Conservation (phyloP, 2,113 vertebrate species). For the Toxotes chatareus region DNA sequence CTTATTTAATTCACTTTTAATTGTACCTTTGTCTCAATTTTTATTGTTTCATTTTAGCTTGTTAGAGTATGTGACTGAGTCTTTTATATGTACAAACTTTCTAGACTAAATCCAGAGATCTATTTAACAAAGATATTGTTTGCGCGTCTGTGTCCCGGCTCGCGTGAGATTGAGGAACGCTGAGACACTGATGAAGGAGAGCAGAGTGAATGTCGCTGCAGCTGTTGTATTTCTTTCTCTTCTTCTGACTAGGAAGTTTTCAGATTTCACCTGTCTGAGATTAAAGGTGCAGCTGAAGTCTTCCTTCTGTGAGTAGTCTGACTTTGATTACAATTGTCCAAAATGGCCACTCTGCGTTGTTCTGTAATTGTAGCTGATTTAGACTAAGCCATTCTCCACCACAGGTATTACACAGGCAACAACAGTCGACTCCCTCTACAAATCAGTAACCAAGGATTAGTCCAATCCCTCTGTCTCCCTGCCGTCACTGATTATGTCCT, state of each 20-base stretch:
- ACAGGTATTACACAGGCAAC: constrained; percentile 44
- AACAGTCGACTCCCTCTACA: constrained; percentile 30
- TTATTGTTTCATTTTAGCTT: not conserved
- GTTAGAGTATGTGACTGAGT: not conserved
- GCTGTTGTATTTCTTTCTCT: constrained; percentile 54
- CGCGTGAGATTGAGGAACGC: constrained; percentile 37
- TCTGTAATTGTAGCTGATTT: constrained; percentile 47
- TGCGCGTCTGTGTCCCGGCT: constrained; percentile 14
- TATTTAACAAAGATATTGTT: not conserved
- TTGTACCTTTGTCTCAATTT: not conserved
- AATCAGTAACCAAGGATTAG: constrained; percentile 73
- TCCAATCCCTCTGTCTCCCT: constrained; percentile 66
- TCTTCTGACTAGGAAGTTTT: constrained; percentile 7
- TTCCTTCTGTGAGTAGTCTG: not conserved
- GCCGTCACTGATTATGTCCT: constrained; percentile 72
- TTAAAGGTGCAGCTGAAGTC: constrained; percentile 9
- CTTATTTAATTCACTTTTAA: not conserved
- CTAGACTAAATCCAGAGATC: not conserved
- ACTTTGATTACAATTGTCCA: not conserved
- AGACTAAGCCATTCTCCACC: constrained; percentile 44
- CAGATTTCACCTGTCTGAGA: constrained; percentile 29
- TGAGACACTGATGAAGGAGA: constrained; percentile 40
- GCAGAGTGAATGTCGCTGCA: constrained; percentile 53
- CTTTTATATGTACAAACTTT: not conserved
- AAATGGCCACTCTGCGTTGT: not conserved